Evolutionary conservation across 2,113 vertebrate genomes (phyloP), one percentile per base, ranked within the genome.

Genomic region (Zingel zingel): DNA sequence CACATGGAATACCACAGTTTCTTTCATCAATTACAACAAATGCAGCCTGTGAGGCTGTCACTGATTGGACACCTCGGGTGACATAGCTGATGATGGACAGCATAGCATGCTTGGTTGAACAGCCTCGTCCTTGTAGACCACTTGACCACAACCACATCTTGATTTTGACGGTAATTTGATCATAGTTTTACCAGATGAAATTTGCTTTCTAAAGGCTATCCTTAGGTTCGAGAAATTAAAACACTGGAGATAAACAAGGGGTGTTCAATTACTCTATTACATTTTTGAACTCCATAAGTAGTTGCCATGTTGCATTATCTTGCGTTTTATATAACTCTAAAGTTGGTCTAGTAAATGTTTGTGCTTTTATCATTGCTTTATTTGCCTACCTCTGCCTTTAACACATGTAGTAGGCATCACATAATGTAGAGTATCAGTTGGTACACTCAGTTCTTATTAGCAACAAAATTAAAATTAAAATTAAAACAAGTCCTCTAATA

Each of bases 31-130:
- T 78, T 65, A 56, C 54, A 45, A 65, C 21, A 16, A 57, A 82
- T 72, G 70, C 2, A n/a, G n/a, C 85, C 92, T 90, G 86, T 68
- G 77, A 90, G 88, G 89, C 27, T 1, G 74, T 90, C 91, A 90
- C 87, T 94, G 92, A 94, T 94, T 92, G 93, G 93, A 90, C 51
- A 53, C 85, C 88, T 94, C 75, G 65, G 77, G 87, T 91, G 93
- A 92, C 88, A 85, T 48, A 54, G 78, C 67, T 79, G 85, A 90
- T 92, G 90, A 92, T 82, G 82, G 88, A 87, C 84, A 88, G 82
- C 47, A 62, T 39, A 45, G 79, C 90, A 94, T 92, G 93, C 86
- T 89, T 47, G 59, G 85, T 78, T 85, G 82, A 89, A 89, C 84
- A 78, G 45, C 77, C 76, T 81, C 69, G 6, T 83, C 80, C 87